Evolutionary conservation across 2,797 vertebrate species (phyloP), one percentile per base, ranked within the genome.

Genomic region (Luscinia megarhynchos): DNA sequence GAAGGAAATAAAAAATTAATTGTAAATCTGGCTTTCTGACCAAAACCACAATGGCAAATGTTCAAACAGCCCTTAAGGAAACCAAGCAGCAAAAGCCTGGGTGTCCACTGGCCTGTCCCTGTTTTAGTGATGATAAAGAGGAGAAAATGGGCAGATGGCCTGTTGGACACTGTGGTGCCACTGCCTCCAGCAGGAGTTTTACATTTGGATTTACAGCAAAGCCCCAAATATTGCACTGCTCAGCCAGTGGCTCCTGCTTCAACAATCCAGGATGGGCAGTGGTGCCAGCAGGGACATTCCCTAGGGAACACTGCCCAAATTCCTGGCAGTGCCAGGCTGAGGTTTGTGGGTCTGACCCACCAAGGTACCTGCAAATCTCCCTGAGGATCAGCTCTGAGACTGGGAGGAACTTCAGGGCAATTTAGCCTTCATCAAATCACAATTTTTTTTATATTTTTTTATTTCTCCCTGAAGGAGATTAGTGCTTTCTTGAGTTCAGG

Each of bases 391-490:
- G 58, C 43, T 46, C 75, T 18, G 36, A 34, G 46, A 1, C 23
- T 46, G 27, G 7, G 41, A 85, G 24, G 22, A 82, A 57, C 41
- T 61, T 73, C 57, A 68, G 57, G 36, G 27, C 62, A 30, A 80
- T 75, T 87, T 45, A 83, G 51, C n/a, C 84, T 76, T 34, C 24
- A 74, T 58, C 32, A 80, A 93, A 93, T 86, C 17, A 69, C 77
- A 2, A 1, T 6, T 34, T 11, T 15, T 5, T 24, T 20, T 11
- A 10, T 20, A 11, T 51, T 4, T 24, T 34, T 34, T 34, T 34
- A 34, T 34, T 34, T 34, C 34, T 34, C 34, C 34, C 34, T 34
- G 34, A 34, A 34, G 34, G 34, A 34, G 34, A 34, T 34, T 34
- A 34, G 34, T 34, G 34, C 34, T 34, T 34, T 34, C 34, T 34